These are phyloP conservation scores for Cryptoprocta ferox DNA, from an alignment of 2,797 vertebrate species.

Conservation along the genomic window DNA sequence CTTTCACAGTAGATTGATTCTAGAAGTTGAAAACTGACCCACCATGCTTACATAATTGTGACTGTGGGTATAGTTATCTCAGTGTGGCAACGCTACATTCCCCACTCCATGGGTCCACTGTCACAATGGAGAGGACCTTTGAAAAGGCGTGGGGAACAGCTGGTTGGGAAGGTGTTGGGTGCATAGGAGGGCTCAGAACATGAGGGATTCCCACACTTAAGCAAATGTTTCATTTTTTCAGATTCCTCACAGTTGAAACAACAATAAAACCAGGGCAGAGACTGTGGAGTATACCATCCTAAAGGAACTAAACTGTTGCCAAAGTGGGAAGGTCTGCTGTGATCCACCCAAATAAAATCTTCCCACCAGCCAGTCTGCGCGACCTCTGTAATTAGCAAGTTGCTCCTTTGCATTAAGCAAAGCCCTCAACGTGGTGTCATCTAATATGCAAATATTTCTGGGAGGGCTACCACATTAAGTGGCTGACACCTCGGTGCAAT, in stretches of 20 bases:
- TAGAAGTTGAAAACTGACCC: background rate
- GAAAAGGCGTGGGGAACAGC: background rate
- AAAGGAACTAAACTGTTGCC: background rate
- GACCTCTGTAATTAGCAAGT: conserved; percentile 47
- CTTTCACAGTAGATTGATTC: background rate
- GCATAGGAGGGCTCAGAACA: background rate
- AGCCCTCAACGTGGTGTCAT: background rate
- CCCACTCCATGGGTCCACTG: background rate
- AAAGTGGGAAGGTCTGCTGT: background rate
- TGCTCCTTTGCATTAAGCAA: background rate
- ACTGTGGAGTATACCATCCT: background rate
- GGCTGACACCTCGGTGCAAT: background rate
- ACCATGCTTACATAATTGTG: background rate
- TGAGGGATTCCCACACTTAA: background rate
- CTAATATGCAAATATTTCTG: background rate
- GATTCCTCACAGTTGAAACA: background rate
- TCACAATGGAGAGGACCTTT: background rate
- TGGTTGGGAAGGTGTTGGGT: background rate
- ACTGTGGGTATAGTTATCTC: background rate
- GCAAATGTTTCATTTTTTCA: background rate
- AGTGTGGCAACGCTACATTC: background rate
- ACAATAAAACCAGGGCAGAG: background rate
- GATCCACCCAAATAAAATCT: conserved; percentile 24
- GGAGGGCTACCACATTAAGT: conserved; percentile 13
- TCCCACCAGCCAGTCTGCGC: background rate